Conservation (phyloP, 92 coral and sea anemone species). For the Virgularia gustaviana region DNA sequence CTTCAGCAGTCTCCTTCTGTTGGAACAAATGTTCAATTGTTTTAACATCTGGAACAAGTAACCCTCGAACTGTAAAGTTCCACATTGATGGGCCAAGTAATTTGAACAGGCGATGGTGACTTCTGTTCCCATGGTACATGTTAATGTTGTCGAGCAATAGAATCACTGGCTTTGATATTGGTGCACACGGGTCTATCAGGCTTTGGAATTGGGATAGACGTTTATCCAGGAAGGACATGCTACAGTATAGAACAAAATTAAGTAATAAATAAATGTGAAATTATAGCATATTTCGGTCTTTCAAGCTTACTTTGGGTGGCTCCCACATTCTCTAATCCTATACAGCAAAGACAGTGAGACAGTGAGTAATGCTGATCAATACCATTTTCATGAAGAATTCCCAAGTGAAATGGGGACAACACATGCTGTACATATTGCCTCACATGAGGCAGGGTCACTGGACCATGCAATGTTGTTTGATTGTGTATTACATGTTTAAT, state of each 20-base stretch:
- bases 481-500: too few species aligned
- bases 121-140: conserved; percentile 45
- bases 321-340: too few species aligned
- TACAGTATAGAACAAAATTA: not conserved
- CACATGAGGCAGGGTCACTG: too few species aligned
- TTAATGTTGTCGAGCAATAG: conserved; percentile 50
- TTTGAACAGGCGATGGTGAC: conserved; percentile 47
- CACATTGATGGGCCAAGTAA: conserved; percentile 30
- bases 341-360: too few species aligned
- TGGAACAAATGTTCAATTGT: conserved; percentile 25
- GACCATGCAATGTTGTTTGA: too few species aligned
- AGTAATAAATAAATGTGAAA: not conserved
- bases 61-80: conserved; percentile 26
- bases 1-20: conserved; percentile 28
- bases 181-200: conserved; percentile 42
- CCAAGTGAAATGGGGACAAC: too few species aligned
- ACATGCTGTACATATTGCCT: too few species aligned
- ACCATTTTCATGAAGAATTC: too few species aligned
- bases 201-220: conserved; percentile 37
- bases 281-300: too few species aligned
- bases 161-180: conserved; percentile 29
- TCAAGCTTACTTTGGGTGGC: too few species aligned
- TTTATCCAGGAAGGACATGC: conserved; percentile 44
- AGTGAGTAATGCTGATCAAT: too few species aligned
- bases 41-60: conserved; percentile 19